phyloP scores from a whole-genome alignment of 2,797 vertebrate genomes.

The Ctenopoma kingsleyae region DNA sequence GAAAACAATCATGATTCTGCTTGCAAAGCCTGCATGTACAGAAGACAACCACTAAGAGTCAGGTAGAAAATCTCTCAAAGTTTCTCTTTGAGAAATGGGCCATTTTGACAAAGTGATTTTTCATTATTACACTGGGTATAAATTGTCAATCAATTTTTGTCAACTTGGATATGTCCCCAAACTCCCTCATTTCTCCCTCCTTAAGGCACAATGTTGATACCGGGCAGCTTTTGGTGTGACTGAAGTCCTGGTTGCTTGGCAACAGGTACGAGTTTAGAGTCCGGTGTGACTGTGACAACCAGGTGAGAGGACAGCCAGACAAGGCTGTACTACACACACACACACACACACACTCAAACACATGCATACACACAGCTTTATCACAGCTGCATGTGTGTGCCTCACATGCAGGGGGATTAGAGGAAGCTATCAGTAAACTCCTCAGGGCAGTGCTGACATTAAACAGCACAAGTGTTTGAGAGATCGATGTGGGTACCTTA shows the following conservation, averaged over 20 bases:
- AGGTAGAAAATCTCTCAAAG: constrained; percentile 30
- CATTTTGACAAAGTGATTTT: constrained; percentile 59
- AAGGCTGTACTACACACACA: constrained; percentile 23
- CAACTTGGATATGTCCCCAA: constrained; percentile 57
- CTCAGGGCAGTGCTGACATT: constrained; percentile 80
- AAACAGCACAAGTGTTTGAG: constrained; percentile 78
- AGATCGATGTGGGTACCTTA: constrained; percentile 77
- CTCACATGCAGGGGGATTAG: constrained; percentile 70
- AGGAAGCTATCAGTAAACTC: constrained; percentile 70
- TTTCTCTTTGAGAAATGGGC: constrained; percentile 32
- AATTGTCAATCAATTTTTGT: constrained; percentile 75
- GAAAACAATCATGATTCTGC: background rate
- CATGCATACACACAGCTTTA: constrained; percentile 20
- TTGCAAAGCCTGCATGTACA: background rate
- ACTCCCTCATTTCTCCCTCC: constrained; percentile 53
- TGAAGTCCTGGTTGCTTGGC: constrained; percentile 79
- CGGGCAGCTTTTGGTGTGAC: constrained; percentile 61
- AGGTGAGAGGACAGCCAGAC: constrained; percentile 69
- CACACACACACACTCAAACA: background rate
- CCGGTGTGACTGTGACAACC: constrained; percentile 72
- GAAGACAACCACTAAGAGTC: constrained; percentile 10
- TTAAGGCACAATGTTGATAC: constrained; percentile 61
- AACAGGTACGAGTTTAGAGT: constrained; percentile 77
- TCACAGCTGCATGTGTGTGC: constrained; percentile 31
- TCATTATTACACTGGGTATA: constrained; percentile 52